A percentile compares a stretch with the other conserved stretches of the same genome.
These are phyloP conservation scores for Atethmia centrago DNA, from an alignment of 2,888 invertebrate species.

Conservation along the genomic window DNA sequence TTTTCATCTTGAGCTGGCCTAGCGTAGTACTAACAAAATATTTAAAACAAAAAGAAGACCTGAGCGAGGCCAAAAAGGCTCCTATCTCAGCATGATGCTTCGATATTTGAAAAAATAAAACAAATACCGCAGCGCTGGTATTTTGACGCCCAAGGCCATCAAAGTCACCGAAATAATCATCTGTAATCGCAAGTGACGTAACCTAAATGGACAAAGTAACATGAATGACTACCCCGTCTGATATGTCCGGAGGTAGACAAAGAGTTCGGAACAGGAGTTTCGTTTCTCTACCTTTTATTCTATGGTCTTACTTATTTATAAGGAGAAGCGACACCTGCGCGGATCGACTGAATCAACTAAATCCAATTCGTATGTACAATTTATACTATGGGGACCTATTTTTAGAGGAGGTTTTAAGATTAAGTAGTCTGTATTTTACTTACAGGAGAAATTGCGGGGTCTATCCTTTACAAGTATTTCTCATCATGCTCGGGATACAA, in stretches of 20 bases:
- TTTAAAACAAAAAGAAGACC: no score
- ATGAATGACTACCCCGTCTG: background rate
- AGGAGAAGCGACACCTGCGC: constrained; percentile 58
- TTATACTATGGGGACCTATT: constrained; percentile 36
- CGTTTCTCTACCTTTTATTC: constrained; percentile 24
- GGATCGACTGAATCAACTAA: constrained; percentile 54
- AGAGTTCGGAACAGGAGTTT: background rate
- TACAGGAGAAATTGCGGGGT: no score
- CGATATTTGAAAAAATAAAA: no score
- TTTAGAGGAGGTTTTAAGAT: background rate
- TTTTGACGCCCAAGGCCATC: no score
- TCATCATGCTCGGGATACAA: no score
- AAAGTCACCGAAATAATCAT: background rate
- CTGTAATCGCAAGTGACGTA: background rate
- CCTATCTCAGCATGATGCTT: no score
- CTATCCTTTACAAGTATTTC: no score
- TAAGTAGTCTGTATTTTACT: background rate
- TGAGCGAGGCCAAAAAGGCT: no score
- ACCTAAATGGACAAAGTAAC: background rate
- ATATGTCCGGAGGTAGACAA: background rate
- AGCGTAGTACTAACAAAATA: no score
- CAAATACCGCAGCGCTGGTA: no score
- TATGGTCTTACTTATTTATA: constrained; percentile 64
- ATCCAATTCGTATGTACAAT: constrained; percentile 51
- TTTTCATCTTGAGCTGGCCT: background rate